phyloP scores from a whole-genome alignment of 2,797 vertebrate species.

The Muscicapa striata region DNA sequence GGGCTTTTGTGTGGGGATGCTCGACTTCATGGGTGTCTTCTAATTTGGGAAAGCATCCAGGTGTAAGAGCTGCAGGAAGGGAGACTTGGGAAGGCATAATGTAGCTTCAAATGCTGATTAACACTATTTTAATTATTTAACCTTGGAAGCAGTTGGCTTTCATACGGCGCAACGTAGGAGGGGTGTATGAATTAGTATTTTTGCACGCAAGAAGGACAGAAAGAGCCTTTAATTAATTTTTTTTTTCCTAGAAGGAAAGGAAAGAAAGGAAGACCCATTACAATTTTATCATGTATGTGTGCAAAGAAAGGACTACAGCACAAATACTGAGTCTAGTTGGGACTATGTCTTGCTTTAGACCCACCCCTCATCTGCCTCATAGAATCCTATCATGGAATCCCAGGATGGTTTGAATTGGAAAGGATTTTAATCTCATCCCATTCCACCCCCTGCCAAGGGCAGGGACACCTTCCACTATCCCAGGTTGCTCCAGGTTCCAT shows the following conservation, averaged over 20 bases:
- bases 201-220: background rate
- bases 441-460: background rate
- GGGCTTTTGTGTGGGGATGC: background rate
- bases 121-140: background rate
- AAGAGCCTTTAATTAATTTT: background rate
- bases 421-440: background rate
- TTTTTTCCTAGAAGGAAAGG: background rate
- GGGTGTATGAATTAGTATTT: background rate
- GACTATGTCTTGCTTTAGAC: background rate
- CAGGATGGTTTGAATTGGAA: background rate
- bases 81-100: background rate
- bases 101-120: background rate
- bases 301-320: background rate
- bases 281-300: accelerated
- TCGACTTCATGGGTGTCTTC: background rate
- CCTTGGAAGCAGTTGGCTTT: background rate
- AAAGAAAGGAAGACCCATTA: background rate
- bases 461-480: background rate
- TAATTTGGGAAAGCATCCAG: background rate
- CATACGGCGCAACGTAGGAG: accelerated
- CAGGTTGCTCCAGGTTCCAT: background rate
- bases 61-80: background rate
- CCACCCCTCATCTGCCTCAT: background rate
- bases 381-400: background rate
- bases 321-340: background rate